Evolutionary conservation across 2,888 invertebrate genomes (phyloP).

Genomic region (Sabellastarte sp.): DNA sequence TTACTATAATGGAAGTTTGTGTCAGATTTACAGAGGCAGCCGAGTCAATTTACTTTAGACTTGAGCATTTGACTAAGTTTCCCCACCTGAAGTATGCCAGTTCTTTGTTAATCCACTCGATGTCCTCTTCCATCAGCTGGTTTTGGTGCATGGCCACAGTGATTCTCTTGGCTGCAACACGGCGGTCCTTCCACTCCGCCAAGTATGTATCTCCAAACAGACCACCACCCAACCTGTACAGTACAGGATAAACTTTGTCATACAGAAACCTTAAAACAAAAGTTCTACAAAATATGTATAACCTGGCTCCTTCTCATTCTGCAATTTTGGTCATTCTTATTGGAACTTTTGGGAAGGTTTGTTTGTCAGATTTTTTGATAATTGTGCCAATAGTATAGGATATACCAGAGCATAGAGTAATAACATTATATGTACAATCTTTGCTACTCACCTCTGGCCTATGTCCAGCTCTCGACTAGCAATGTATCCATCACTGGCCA

Average conservation of each 20-base stretch:
- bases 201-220: constrained; percentile 54
- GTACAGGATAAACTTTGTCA: no score
- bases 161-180: constrained; percentile 49
- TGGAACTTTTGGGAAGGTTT: neutral
- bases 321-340: neutral
- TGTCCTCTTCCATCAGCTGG: constrained; percentile 39
- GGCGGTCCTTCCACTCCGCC: constrained; percentile 44
- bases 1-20: no score
- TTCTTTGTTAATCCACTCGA: constrained; percentile 42
- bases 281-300: no score
- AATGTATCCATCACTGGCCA: constrained; percentile 17
- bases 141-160: constrained; percentile 47
- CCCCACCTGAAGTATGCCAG: constrained; percentile 44
- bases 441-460: constrained; percentile 27
- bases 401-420: no score
- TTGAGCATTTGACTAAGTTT: no score
- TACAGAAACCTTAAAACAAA: no score
- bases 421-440: no score
- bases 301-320: no score
- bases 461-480: constrained; percentile 15
- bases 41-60: neutral
- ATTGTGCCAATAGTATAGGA: no score
- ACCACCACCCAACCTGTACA: constrained; percentile 51
- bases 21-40: no score
- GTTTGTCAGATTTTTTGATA: no score